Conservation (phyloP, 2,888 invertebrate species). For the Ormia ochracea region DNA sequence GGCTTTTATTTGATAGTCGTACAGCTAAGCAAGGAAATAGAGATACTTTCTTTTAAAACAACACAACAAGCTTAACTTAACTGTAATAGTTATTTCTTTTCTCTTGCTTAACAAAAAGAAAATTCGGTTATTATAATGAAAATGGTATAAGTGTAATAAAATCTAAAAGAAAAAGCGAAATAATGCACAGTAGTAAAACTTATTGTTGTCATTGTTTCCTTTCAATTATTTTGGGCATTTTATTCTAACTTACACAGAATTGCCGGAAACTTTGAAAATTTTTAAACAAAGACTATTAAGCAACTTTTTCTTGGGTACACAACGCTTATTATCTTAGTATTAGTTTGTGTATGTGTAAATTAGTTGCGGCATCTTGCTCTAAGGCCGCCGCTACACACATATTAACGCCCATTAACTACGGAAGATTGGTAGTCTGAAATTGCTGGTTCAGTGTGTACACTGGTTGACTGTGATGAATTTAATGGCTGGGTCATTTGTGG, state of each 20-base stretch:
- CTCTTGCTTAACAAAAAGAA: slow-evolving; percentile 7
- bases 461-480: not conserved
- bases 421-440: not conserved
- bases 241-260: slow-evolving; percentile 48
- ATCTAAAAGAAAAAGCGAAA: not conserved
- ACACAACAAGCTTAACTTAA: slow-evolving; percentile 1
- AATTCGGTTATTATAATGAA: slow-evolving; percentile 30
- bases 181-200: slow-evolving; percentile 35
- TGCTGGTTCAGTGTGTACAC: slow-evolving; percentile 16
- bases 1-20: slow-evolving; percentile 48
- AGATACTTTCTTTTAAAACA: not conserved
- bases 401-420: slow-evolving; percentile 6
- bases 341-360: not conserved
- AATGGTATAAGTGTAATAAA: slow-evolving; percentile 16
- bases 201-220: slow-evolving; percentile 44
- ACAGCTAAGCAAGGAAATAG: slow-evolving; percentile 15
- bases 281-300: slow-evolving; percentile 59
- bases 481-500: not conserved
- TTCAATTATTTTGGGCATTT: slow-evolving; percentile 5
- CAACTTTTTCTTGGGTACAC: slow-evolving; percentile 43
- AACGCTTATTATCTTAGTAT: not conserved
- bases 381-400: not conserved
- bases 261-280: slow-evolving; percentile 55
- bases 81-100: slow-evolving; percentile 1
- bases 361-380: not conserved